phyloP scores from a whole-genome alignment of 2,797 vertebrate genomes.

The Sebastes alutus region DNA sequence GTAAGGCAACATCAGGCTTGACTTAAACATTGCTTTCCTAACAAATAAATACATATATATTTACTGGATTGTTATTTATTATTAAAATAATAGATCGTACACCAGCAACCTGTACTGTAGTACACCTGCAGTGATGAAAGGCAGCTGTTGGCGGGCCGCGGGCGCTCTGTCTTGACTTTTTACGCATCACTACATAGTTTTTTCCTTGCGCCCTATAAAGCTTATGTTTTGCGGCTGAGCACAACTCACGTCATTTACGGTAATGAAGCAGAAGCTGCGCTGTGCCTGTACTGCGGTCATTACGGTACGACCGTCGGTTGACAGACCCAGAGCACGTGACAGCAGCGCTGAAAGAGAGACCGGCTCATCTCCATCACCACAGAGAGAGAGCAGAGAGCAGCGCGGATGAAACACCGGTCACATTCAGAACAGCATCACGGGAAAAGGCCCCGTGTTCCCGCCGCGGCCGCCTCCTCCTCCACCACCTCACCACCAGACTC shows the following conservation, averaged over 20 bases:
- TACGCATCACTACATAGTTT: background rate
- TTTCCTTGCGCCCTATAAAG: background rate
- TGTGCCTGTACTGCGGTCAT: constrained; percentile 25
- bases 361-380: constrained; percentile 6
- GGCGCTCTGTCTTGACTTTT: background rate
- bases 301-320: constrained; percentile 31
- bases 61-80: too few species aligned
- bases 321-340: constrained; percentile 51
- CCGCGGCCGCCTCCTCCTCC: constrained; percentile 19
- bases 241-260: constrained; percentile 5
- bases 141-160: too few species aligned
- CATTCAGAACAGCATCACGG: constrained; percentile 61
- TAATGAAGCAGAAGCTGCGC: background rate
- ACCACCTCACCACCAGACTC: background rate
- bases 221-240: background rate
- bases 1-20: too few species aligned
- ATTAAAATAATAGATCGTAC: too few species aligned
- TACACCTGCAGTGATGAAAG: too few species aligned
- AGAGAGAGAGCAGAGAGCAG: background rate
- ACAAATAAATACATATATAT: too few species aligned
- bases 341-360: background rate
- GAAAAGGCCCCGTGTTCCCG: constrained; percentile 51
- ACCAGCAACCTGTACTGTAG: too few species aligned
- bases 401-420: constrained; percentile 73
- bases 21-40: too few species aligned